Base-by-base conservation (phyloP, 2,888 invertebrate genomes). In the Griposia aprilina region DNA sequence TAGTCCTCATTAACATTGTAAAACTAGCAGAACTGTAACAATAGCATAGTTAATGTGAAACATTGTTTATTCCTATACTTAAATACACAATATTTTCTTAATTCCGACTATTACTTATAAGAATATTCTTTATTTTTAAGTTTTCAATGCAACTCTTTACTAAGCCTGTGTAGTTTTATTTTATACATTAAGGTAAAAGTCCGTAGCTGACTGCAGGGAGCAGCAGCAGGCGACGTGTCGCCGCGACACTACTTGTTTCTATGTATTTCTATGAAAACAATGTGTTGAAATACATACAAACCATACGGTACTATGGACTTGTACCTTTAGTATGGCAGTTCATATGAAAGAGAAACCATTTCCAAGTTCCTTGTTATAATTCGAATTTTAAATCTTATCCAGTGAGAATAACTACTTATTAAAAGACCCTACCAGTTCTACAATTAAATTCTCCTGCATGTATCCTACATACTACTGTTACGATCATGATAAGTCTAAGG, bases 41-140 rank as follows among this genome's bases (percentile, higher is more conserved):
- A 74, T 74, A 72, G 65, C 60, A 68, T 76, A 74, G 66, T 68
- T 50, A 50, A 52, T 69, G 55, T 80, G 62, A 82, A 74, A 67
- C 52, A 82, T 59, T 81, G 71, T 76, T 81, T 76, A 84, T 84
- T 75, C 80, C 70, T 82, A 83, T 69, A 75, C n/a, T 67, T 74
- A 76, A 82, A 45, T 85, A 87, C 79, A 82, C 68, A 76, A 60
- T 83, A 87, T 83, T 81, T 87, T 87, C 63, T 67, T 71, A 74
- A 87, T 88, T 88, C 88, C 82, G 88, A 90, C 90, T 91, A 90
- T 90, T 90, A 90, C 78, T 86, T 65, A 71, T 88, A 88, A 87
- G 84, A 78, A 76, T 77, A 81, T 81, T 74, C 67, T 76, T 79
- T 76, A 76, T 72, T 81, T 78, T 63, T 77, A 80, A 86, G 74